Conservation (phyloP, 2,797 vertebrate species). For the Myotis planiceps region DNA sequence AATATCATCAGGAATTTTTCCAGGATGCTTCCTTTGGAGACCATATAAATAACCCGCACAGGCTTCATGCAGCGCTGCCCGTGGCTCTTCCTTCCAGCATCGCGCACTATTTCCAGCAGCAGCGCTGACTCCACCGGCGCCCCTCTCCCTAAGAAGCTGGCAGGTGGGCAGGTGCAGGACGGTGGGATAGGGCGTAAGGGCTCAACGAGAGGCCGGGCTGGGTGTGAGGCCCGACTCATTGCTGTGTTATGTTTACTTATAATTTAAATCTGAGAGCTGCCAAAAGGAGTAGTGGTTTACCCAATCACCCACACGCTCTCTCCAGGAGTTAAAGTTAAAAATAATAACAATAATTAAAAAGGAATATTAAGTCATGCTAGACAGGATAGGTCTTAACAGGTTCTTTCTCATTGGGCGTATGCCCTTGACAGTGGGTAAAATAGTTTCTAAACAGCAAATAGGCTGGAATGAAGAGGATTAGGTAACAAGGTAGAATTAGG, state of each 20-base stretch:
- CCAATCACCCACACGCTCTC: not conserved
- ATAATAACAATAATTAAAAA: not conserved
- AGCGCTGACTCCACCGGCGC: not conserved
- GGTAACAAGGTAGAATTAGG: not conserved
- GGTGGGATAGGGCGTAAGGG: not conserved
- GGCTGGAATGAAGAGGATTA: not conserved
- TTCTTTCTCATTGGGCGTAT: not conserved
- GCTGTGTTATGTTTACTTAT: not conserved
- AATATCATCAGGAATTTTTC: constrained; percentile 38
- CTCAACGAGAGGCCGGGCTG: not conserved
- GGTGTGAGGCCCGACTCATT: accelerated
- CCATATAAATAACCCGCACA: not conserved
- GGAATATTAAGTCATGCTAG: not conserved
- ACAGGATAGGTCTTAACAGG: not conserved
- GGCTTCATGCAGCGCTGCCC: constrained; percentile 17
- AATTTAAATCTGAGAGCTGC: not conserved
- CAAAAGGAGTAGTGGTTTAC: not conserved
- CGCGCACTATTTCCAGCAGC: not conserved
- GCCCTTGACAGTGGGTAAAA: constrained; percentile 2
- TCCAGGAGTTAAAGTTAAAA: not conserved
- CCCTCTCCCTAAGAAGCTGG: not conserved
- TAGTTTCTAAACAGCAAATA: not conserved
- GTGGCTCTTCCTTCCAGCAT: not conserved
- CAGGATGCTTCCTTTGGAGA: constrained; percentile 53
- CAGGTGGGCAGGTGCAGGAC: not conserved